These are phyloP conservation scores for Drosophila gaucha DNA, from an alignment of 2,888 invertebrate genomes.

Conservation along the genomic window DNA sequence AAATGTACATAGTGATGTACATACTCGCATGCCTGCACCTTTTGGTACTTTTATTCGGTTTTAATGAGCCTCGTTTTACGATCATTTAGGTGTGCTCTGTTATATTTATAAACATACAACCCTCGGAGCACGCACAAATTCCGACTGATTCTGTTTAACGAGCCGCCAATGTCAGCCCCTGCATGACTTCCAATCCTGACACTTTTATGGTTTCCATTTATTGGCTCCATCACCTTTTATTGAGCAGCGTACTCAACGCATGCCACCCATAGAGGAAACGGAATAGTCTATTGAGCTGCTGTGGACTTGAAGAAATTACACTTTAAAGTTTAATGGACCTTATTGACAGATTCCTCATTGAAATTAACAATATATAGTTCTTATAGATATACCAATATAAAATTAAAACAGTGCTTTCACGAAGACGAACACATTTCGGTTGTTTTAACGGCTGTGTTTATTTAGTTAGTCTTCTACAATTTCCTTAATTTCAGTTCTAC, in stretches of 20 bases:
- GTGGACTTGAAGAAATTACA: conserved; percentile 20
- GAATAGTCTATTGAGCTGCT: conserved; percentile 16
- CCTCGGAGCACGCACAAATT: conserved; percentile 57
- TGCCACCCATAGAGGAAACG: conserved; percentile 63
- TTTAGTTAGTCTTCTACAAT: not conserved
- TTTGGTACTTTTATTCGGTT: conserved; percentile 48
- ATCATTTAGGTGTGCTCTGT: conserved; percentile 37
- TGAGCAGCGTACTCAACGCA: conserved; percentile 26
- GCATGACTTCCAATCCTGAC: conserved; percentile 39
- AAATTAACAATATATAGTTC: conserved; percentile 11
- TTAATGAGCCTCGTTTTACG: conserved; percentile 69
- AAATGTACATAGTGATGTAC: not conserved
- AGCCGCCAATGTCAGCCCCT: conserved; percentile 62
- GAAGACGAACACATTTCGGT: not conserved
- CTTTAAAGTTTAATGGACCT: conserved; percentile 35
- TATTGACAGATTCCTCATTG: conserved; percentile 45
- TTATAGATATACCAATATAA: not conserved
- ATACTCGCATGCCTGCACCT: conserved; percentile 29
- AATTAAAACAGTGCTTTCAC: not conserved
- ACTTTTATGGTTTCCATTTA: conserved; percentile 63
- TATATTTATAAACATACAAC: conserved; percentile 69
- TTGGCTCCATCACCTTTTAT: conserved; percentile 43
- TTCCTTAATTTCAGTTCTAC: not conserved
- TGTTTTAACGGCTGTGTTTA: conserved; percentile 3
- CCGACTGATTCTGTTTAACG: conserved; percentile 67